A percentile compares a stretch with the other conserved stretches of the same genome.
phyloP scores from a whole-genome alignment of 2,113 vertebrate species.

The Sula dactylatra region DNA sequence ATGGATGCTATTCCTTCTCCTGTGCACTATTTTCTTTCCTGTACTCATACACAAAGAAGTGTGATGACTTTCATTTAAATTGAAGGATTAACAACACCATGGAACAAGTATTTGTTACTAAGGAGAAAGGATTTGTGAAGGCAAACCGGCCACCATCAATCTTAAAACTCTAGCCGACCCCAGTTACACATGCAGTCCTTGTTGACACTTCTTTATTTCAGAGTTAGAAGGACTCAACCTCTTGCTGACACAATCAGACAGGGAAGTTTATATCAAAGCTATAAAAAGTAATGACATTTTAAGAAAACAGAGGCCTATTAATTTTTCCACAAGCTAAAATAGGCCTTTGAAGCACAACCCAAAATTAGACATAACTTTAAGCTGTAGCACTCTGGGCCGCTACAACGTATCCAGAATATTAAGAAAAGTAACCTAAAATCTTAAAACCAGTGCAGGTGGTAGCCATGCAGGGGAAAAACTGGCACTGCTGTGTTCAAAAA shows the following conservation, averaged over 20 bases:
- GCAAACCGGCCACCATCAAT: neutral
- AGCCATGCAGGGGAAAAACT: neutral
- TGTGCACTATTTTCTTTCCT: neutral
- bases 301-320: conserved; percentile 3
- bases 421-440: neutral
- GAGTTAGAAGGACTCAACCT: neutral
- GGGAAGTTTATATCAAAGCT: neutral
- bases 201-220: neutral
- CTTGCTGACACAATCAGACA: neutral
- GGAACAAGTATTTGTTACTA: neutral
- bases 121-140: neutral
- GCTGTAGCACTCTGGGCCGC: neutral
- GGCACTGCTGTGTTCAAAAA: neutral
- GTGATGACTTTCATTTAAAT: neutral
- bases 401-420: neutral
- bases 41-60: neutral
- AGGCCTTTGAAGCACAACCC: neutral
- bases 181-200: neutral
- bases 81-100: neutral
- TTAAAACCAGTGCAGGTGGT: neutral
- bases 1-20: neutral
- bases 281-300: conserved; percentile 29
- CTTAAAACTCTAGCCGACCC: neutral
- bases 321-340: neutral
- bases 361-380: neutral